These are phyloP conservation scores for Drosophila cognata DNA, from an alignment of 2,888 invertebrate species.

Conservation along the genomic window DNA sequence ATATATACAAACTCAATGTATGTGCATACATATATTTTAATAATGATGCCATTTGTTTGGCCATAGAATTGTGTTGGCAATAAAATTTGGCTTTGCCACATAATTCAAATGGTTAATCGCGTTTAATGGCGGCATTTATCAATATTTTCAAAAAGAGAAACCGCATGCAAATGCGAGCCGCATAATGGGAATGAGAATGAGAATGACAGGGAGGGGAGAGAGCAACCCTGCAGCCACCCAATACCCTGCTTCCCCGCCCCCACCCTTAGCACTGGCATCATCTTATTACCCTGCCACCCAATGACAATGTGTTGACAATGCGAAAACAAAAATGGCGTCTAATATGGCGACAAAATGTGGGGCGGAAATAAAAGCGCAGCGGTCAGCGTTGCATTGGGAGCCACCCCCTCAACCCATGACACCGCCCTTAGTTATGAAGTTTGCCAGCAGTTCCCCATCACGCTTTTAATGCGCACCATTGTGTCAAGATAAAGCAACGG, in stretches of 20 bases:
- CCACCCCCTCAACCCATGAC: not conserved
- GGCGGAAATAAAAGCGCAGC: slow-evolving; percentile 79
- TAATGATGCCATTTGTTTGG: slow-evolving; percentile 81
- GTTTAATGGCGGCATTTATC: slow-evolving; percentile 82
- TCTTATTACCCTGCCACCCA: slow-evolving; percentile 30
- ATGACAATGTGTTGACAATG: slow-evolving; percentile 73
- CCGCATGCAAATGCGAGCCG: slow-evolving; percentile 50
- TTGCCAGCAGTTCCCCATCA: slow-evolving; percentile 57
- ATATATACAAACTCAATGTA: slow-evolving; percentile 24
- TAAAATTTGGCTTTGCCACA: slow-evolving; percentile 81
- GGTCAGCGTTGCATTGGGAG: slow-evolving; percentile 68
- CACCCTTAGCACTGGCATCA: not conserved
- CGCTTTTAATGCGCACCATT: slow-evolving; percentile 83
- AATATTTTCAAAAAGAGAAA: slow-evolving; percentile 60
- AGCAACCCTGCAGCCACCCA: slow-evolving; percentile 13
- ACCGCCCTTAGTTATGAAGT: slow-evolving; percentile 67
- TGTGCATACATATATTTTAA: slow-evolving; percentile 71
- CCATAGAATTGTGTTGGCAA: slow-evolving; percentile 77
- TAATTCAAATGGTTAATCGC: slow-evolving; percentile 84
- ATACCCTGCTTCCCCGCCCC: slow-evolving; percentile 1
- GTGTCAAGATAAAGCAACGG: slow-evolving; percentile 84
- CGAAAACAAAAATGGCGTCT: slow-evolving; percentile 76
- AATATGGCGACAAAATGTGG: slow-evolving; percentile 61
- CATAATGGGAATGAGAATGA: slow-evolving; percentile 2
- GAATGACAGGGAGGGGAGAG: not conserved